A percentile compares a stretch with the other conserved stretches of the same genome.
phyloP scores from a whole-genome alignment of 2,113 vertebrate genomes.

The Takifugu bimaculatus region DNA sequence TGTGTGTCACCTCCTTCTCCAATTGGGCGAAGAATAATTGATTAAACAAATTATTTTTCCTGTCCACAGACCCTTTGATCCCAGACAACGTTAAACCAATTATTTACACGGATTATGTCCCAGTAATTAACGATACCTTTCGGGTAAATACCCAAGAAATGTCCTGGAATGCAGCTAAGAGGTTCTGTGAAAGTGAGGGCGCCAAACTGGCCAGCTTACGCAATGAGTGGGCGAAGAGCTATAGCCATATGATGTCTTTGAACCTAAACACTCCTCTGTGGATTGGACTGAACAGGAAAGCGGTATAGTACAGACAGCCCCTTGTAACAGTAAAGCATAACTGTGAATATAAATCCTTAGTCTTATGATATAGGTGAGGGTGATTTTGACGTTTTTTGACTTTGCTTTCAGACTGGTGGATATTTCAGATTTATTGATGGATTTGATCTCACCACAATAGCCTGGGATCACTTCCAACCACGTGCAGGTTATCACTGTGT shows the following conservation, averaged over 20 bases:
- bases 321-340: no score
- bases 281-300: conserved; percentile 82
- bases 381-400: neutral
- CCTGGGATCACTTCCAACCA: conserved; percentile 78
- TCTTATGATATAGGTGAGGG: no score
- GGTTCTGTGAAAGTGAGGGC: conserved; percentile 60
- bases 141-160: conserved; percentile 68
- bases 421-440: conserved; percentile 79
- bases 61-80: conserved; percentile 66
- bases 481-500: conserved; percentile 72
- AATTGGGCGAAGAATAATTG: no score
- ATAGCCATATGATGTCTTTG: conserved; percentile 69
- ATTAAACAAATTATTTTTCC: neutral
- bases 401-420: conserved; percentile 70
- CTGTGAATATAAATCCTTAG: no score
- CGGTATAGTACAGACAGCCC: conserved; percentile 64
- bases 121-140: conserved; percentile 74
- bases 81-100: conserved; percentile 50
- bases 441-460: conserved; percentile 76
- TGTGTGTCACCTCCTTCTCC: no score
- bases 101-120: conserved; percentile 47
- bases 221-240: conserved; percentile 67
- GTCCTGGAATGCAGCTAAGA: conserved; percentile 78
- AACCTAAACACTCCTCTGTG: conserved; percentile 71
- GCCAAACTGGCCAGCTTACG: conserved; percentile 78